phyloP scores from a whole-genome alignment of 2,797 vertebrate genomes.

The Melanotaenia trifasciata region DNA sequence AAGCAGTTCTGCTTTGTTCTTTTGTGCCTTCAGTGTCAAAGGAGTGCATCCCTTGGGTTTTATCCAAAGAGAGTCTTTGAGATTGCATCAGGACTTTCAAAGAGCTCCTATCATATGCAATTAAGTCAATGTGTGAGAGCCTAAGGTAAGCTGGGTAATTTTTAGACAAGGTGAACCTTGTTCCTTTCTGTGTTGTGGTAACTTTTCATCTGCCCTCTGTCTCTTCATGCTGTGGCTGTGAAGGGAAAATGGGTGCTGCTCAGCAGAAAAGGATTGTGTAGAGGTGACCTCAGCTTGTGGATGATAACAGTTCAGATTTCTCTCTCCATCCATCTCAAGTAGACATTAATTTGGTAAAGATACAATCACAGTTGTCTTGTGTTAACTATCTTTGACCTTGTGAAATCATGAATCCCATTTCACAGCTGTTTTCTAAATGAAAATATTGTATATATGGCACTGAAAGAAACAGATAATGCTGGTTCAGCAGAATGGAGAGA shows the following conservation, averaged over 20 bases:
- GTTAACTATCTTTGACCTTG: neutral
- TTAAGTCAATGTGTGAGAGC: slow-evolving; percentile 54
- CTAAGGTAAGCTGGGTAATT: slow-evolving; percentile 35
- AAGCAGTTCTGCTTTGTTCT: slow-evolving; percentile 20
- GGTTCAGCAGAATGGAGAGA: slow-evolving; percentile 1
- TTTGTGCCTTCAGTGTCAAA: slow-evolving; percentile 22
- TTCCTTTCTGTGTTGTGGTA: slow-evolving; percentile 25
- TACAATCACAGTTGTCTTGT: slow-evolving; percentile 5
- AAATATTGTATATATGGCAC: neutral
- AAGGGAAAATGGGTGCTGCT: slow-evolving; percentile 28
- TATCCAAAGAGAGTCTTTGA: slow-evolving; percentile 47
- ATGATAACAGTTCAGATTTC: slow-evolving; percentile 37
- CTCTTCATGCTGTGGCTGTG: slow-evolving; percentile 33
- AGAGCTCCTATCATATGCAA: slow-evolving; percentile 54
- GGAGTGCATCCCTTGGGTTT: slow-evolving; percentile 18
- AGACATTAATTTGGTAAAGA: slow-evolving; percentile 20
- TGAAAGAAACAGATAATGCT: neutral
- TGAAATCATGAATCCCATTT: neutral
- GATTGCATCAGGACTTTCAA: slow-evolving; percentile 62
- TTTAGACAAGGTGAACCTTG: slow-evolving; percentile 59
- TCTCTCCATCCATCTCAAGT: slow-evolving; percentile 25
- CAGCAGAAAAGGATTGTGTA: slow-evolving; percentile 45
- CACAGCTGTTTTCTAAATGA: neutral
- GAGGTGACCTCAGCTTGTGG: slow-evolving; percentile 61
- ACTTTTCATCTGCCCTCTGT: slow-evolving; percentile 37